These are phyloP conservation scores for Xiphophorus birchmanni DNA, from an alignment of 2,797 vertebrate species.

Conservation along the genomic window DNA sequence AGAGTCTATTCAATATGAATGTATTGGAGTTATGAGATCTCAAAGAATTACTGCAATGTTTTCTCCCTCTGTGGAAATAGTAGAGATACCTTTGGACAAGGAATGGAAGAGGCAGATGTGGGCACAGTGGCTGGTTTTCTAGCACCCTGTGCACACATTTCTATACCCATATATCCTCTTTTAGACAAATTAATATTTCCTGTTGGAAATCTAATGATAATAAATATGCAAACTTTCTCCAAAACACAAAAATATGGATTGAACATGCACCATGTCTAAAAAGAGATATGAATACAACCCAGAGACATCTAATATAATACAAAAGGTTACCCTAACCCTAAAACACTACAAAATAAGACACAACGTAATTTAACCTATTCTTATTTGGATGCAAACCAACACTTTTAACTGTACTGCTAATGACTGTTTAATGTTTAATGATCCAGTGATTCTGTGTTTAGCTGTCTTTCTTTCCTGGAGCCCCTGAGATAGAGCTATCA, in stretches of 20 bases:
- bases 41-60: constrained; percentile 55
- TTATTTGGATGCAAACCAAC: neutral
- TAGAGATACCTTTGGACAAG: neutral
- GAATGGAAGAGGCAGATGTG: neutral
- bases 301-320: neutral
- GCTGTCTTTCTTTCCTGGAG: neutral
- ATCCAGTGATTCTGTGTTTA: neutral
- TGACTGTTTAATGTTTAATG: neutral
- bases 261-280: neutral
- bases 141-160: neutral
- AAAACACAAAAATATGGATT: neutral
- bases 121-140: neutral
- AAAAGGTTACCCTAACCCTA: neutral
- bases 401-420: neutral
- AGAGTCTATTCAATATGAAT: constrained; percentile 63
- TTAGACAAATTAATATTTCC: neutral
- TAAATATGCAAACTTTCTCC: neutral
- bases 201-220: neutral
- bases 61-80: constrained; percentile 14
- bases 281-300: neutral
- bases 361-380: no score
- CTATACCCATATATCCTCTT: neutral
- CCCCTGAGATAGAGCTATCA: neutral
- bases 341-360: neutral
- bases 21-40: constrained; percentile 77